These are phyloP conservation scores for Pionites leucogaster DNA, from an alignment of 2,113 vertebrate genomes.

Conservation along the genomic window DNA sequence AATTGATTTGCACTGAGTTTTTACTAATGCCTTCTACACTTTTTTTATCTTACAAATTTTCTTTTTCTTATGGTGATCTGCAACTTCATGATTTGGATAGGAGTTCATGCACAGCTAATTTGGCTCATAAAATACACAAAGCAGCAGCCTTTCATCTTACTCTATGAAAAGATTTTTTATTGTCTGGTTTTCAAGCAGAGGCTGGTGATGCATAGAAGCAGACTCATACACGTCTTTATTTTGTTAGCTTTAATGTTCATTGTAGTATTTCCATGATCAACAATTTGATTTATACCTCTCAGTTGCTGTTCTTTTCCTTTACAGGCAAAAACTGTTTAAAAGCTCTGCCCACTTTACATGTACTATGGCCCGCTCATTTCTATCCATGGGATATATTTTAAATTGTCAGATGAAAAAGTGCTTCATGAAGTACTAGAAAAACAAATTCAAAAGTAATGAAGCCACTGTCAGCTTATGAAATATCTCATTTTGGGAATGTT, in stretches of 20 bases:
- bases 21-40: not conserved
- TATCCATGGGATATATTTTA: not conserved
- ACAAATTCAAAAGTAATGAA: not conserved
- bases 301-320: not conserved
- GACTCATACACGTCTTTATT: not conserved
- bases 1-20: not conserved
- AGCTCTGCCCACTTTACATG: not conserved
- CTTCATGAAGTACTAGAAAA: not conserved
- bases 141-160: not conserved
- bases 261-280: not conserved
- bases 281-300: not conserved
- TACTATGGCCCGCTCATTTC: not conserved
- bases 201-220: not conserved
- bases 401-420: not conserved
- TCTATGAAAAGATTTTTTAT: not conserved
- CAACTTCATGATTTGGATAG: not conserved
- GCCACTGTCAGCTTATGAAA: not conserved
- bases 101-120: not conserved
- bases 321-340: not conserved
- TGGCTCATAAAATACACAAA: not conserved
- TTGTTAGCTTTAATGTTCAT: constrained; percentile 12
- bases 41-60: not conserved
- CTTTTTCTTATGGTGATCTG: not conserved
- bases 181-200: not conserved
- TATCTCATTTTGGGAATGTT: not conserved